A percentile compares a stretch with the other conserved stretches of the same genome.
Conservation (phyloP, 2,797 vertebrate genomes). For the Argentina silus region DNA sequence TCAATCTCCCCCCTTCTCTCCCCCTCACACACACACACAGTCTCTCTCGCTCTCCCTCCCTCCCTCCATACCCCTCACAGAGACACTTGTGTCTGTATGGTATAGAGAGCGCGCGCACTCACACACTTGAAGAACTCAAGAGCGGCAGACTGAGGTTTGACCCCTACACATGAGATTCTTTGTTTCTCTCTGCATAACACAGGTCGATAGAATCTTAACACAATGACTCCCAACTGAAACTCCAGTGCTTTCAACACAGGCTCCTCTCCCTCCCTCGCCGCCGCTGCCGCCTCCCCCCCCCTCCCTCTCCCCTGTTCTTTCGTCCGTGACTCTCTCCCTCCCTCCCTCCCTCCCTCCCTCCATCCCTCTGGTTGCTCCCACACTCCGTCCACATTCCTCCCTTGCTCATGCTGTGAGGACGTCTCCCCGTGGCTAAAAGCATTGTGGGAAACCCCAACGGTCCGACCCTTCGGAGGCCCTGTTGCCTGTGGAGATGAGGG, state of each 20-base stretch:
- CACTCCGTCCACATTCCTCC: conserved; percentile 75
- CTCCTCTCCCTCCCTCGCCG: neutral
- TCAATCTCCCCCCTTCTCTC: conserved; percentile 50
- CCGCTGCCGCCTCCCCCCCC: conserved; percentile 35
- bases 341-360: conserved; percentile 33
- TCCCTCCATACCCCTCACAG: neutral
- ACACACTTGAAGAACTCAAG: neutral
- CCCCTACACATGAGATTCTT: neutral
- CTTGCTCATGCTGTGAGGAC: conserved; percentile 73
- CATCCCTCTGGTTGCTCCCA: conserved; percentile 68
- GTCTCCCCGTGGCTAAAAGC: conserved; percentile 73
- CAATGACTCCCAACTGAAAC: conserved; percentile 34
- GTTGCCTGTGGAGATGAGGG: neutral
- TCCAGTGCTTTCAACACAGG: conserved; percentile 40
- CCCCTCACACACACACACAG: conserved; percentile 53
- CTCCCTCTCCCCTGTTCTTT: conserved; percentile 63
- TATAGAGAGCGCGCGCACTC: neutral
- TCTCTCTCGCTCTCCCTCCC: conserved; percentile 51
- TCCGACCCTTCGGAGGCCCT: conserved; percentile 46
- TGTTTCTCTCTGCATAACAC: neutral
- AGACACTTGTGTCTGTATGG: neutral
- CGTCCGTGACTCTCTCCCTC: conserved; percentile 65
- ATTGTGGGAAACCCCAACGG: conserved; percentile 77
- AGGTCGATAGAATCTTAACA: neutral
- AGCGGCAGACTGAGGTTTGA: neutral